These are phyloP conservation scores for Notothenia rossii DNA, from an alignment of 2,113 vertebrate genomes.

Conservation along the genomic window DNA sequence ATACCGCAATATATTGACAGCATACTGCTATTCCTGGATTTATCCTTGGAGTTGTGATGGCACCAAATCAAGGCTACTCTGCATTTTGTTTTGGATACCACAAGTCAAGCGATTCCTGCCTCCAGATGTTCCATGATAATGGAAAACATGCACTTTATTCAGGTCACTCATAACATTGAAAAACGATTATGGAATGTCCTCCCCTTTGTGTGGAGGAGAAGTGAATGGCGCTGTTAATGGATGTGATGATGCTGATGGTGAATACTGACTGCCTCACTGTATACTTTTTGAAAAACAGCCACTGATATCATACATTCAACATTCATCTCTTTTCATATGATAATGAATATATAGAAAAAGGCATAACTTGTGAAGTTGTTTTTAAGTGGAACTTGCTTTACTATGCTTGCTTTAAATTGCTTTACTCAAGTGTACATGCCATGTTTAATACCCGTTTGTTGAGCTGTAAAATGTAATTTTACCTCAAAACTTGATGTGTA, in stretches of 20 bases:
- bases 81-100: conserved; percentile 4
- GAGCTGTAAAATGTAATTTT: background rate
- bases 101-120: background rate
- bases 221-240: background rate
- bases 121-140: conserved; percentile 4
- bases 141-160: conserved; percentile 15
- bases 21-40: conserved; percentile 9
- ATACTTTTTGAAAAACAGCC: background rate
- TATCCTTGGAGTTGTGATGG: background rate
- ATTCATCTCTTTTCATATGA: background rate
- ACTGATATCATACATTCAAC: background rate
- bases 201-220: background rate
- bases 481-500: background rate
- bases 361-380: background rate
- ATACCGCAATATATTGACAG: background rate
- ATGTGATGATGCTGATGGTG: background rate
- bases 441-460: conserved; percentile 7
- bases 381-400: conserved; percentile 3
- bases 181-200: background rate
- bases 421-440: background rate
- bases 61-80: conserved; percentile 15
- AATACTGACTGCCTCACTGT: background rate
- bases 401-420: background rate
- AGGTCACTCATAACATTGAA: background rate
- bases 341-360: conserved; percentile 4